phyloP scores from a whole-genome alignment of 2,113 vertebrate species.

The Datnioides undecimradiatus region DNA sequence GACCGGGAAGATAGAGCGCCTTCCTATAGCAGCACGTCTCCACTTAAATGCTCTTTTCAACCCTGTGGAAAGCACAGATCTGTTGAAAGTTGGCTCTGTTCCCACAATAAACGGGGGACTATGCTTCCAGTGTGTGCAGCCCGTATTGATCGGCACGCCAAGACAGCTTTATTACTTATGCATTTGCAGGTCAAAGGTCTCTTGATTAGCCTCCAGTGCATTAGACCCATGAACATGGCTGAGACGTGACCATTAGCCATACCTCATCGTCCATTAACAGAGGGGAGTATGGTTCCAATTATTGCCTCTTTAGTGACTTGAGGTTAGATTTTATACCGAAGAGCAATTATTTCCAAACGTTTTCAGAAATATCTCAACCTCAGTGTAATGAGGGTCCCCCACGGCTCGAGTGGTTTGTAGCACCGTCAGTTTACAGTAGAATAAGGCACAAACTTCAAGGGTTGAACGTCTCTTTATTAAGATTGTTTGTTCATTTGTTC shows the following conservation, averaged over 20 bases:
- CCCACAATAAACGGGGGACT: background rate
- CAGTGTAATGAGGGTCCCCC: too few relatives aligned
- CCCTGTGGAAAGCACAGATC: conserved; percentile 4
- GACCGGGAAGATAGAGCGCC: conserved; percentile 20
- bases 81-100: background rate
- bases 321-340: conserved; percentile 12
- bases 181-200: conserved; percentile 55
- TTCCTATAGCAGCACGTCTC: background rate
- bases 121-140: conserved; percentile 8
- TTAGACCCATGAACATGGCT: conserved; percentile 58
- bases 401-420: too few relatives aligned
- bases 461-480: too few relatives aligned
- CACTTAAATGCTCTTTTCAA: conserved; percentile 14
- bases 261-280: conserved; percentile 53
- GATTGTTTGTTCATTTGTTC: too few relatives aligned
- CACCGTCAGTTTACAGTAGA: too few relatives aligned
- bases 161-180: conserved; percentile 50
- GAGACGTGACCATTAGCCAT: conserved; percentile 43
- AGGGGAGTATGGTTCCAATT: conserved; percentile 25
- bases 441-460: too few relatives aligned
- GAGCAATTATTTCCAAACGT: background rate
- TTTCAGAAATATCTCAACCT: background rate
- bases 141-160: conserved; percentile 50
- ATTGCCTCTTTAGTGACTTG: conserved; percentile 20
- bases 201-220: conserved; percentile 45